Evolutionary conservation across 2,113 vertebrate genomes (phyloP), one percentile per base, ranked within the genome.

Genomic region (Nothobranchius furzeri): DNA sequence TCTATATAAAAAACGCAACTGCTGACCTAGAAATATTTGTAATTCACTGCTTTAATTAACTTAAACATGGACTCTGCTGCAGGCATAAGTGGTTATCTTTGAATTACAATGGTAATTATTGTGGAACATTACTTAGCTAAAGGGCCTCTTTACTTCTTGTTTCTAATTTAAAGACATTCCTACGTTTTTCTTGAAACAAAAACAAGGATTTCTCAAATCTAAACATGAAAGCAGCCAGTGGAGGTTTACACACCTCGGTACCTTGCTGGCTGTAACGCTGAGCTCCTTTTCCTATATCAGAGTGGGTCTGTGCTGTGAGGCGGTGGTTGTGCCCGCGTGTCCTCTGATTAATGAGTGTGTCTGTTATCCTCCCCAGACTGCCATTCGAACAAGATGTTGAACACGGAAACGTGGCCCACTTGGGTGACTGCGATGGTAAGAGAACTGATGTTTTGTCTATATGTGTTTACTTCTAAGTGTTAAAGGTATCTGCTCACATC

Each of bases 391-490:
- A 98, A 92, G 96, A 99, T 67, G 92, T 97, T 9, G 87, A 91
- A 1, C 95, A 95, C 0, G 89, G 94, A 72, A 96, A 94, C 87
- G 96, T 95, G 0, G 93, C 94, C 43, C 94, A 96, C 84, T 90
- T 99, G 89, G 96, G 95, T 6, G 96, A 98, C 89, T 99, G 97
- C 37, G 95, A 97, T 70, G 96, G 97, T 99, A 88, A 93, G 95
- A 58, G 45, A 46, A 74, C 36, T 35, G 52, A 64, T 58, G 64
- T 50, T 47, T 61, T 46, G 53, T 65, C 48, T 40, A 30, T 40
- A 15, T 49, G 68, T 66, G 53, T 76, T 59, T 80, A 40, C 56
- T 55, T 40, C 70, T 54, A 68, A 60, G 63, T 58, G 75, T 78
- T 61, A 17, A 17, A 73, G 74, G 76, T 74, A 52, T 65, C 60